Percentiles rank a stretch among this genome's conserved stretches.
phyloP scores from a whole-genome alignment of 2,888 invertebrate species.

The Polymixis flavicincta region DNA sequence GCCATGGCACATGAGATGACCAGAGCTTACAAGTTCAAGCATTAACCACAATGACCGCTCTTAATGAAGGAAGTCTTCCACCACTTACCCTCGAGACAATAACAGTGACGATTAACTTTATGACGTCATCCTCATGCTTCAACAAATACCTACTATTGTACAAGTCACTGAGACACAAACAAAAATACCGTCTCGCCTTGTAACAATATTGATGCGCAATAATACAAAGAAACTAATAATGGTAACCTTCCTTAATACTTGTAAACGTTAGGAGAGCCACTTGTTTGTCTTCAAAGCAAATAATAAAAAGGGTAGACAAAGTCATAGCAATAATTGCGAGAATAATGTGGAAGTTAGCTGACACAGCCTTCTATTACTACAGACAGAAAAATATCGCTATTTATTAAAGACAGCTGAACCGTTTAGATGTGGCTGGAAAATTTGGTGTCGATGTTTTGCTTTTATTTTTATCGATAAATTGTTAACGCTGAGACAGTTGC shows the following conservation, averaged over 20 bases:
- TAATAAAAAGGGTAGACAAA: slow-evolving; percentile 71
- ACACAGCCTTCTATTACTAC: slow-evolving; percentile 72
- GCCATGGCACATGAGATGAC: background rate
- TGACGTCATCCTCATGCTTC: slow-evolving; percentile 23
- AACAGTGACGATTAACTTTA: slow-evolving; percentile 36
- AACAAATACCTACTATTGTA: slow-evolving; percentile 27
- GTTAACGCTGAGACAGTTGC: background rate
- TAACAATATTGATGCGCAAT: slow-evolving; percentile 60
- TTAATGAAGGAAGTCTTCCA: slow-evolving; percentile 17
- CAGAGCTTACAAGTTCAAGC: background rate
- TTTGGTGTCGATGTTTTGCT: slow-evolving; percentile 63
- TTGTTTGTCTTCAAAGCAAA: slow-evolving; percentile 71
- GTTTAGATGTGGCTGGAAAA: slow-evolving; percentile 62
- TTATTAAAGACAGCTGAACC: slow-evolving; percentile 81
- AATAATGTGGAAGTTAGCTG: slow-evolving; percentile 75
- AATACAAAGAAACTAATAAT: slow-evolving; percentile 63
- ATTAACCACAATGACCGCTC: slow-evolving; percentile 11
- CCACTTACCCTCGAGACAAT: slow-evolving; percentile 32
- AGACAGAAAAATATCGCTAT: slow-evolving; percentile 79
- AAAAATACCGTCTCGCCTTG: slow-evolving; percentile 29
- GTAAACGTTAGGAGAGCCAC: slow-evolving; percentile 63
- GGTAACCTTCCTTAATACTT: slow-evolving; percentile 61
- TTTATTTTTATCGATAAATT: slow-evolving; percentile 41
- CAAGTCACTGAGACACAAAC: slow-evolving; percentile 11
- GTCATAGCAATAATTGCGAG: slow-evolving; percentile 76